A percentile compares a stretch with the other conserved stretches of the same genome.
phyloP scores from a whole-genome alignment of 2,113 vertebrate species.

The Entelurus aequoreus region DNA sequence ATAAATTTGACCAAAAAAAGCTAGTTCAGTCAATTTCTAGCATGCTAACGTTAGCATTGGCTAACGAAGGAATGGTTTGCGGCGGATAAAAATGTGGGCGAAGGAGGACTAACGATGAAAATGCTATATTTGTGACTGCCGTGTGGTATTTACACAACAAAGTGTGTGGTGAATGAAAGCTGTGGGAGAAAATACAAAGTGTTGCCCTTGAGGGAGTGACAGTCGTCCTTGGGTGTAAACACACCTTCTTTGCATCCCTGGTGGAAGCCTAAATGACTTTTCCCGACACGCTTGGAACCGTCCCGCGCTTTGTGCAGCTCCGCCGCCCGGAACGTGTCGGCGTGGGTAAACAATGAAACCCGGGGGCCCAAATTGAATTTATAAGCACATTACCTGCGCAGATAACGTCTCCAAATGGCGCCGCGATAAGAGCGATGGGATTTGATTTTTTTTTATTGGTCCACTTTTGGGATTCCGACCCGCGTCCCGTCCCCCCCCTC shows the following conservation, averaged over 20 bases:
- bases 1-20: no score
- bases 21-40: no score
- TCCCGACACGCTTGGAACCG: conserved; percentile 79
- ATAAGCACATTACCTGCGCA: conserved; percentile 91
- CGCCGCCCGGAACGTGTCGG: conserved; percentile 70
- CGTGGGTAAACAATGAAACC: conserved; percentile 92
- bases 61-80: no score
- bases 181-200: conserved; percentile 58
- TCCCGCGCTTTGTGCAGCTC: conserved; percentile 73
- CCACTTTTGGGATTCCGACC: conserved; percentile 58
- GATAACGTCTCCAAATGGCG: conserved; percentile 92
- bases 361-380: conserved; percentile 88
- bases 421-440: conserved; percentile 92
- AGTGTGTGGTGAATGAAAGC: conserved; percentile 69
- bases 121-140: no score
- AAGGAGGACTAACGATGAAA: no score
- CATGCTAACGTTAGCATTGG: no score
- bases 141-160: no score
- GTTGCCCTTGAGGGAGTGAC: conserved; percentile 68
- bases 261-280: conserved; percentile 85
- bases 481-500: conserved; percentile 9
- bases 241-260: conserved; percentile 66
- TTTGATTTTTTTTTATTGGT: conserved; percentile 83
- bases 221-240: conserved; percentile 32
- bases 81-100: no score